phyloP scores from a whole-genome alignment of 2,888 invertebrate genomes.

The Onchidella celtica region DNA sequence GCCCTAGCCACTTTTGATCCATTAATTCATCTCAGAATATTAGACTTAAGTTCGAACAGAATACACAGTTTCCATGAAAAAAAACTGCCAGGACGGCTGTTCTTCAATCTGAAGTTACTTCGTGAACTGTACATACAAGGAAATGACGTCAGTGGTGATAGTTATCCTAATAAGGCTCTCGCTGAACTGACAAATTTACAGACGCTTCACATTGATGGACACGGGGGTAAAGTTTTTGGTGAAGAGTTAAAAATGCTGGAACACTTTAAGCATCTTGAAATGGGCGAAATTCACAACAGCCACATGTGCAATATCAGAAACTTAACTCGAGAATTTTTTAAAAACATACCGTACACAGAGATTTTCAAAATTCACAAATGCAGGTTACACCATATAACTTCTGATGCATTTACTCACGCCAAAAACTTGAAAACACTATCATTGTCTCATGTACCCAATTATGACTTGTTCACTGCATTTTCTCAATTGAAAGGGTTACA shows the following conservation, averaged over 20 bases:
- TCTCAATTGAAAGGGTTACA: neutral
- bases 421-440: neutral
- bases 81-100: neutral
- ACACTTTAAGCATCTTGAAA: too few species aligned
- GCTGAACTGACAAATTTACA: too few species aligned
- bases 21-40: neutral
- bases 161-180: neutral
- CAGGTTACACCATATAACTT: neutral
- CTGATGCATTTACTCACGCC: neutral
- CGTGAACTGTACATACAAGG: neutral
- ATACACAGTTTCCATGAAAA: neutral
- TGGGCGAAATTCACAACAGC: neutral
- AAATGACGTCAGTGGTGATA: neutral
- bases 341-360: conserved; percentile 1
- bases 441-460: neutral
- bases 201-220: conserved; percentile 8
- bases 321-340: conserved; percentile 3
- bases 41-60: neutral
- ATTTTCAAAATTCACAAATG: neutral
- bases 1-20: neutral
- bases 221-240: neutral
- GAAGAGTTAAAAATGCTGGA: too few species aligned
- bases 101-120: neutral
- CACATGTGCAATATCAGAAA: neutral
- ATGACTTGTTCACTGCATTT: conserved; percentile 18